Percentiles rank a stretch among this genome's conserved stretches.
Evolutionary conservation across 2,888 invertebrate species (phyloP).

Genomic region (Pinctada fucata): DNA sequence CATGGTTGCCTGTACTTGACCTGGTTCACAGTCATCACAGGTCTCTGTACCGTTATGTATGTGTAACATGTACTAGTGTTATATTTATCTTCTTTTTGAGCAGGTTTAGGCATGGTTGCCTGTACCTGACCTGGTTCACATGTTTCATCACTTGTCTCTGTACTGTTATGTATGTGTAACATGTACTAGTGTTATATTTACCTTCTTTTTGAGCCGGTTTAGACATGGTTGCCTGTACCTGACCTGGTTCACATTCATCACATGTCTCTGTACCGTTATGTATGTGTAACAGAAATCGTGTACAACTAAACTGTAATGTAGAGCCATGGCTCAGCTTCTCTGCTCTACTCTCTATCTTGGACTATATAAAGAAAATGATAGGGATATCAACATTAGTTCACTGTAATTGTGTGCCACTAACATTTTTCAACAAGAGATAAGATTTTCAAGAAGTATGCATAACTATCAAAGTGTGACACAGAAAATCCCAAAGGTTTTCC

Average conservation of each 20-base stretch:
- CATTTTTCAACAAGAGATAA: too few species aligned
- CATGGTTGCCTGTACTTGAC: constrained; percentile 78
- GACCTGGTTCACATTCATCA: constrained; percentile 94
- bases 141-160: too few species aligned
- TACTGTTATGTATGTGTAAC: too few species aligned
- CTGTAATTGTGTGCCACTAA: too few species aligned
- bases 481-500: too few species aligned
- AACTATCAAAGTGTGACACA: too few species aligned
- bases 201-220: background rate
- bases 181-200: background rate
- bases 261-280: constrained; percentile 93
- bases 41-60: constrained; percentile 92
- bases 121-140: too few species aligned
- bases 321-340: constrained; percentile 83
- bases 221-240: constrained; percentile 65
- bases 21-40: constrained; percentile 95
- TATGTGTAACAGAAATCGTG: constrained; percentile 77
- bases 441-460: too few species aligned
- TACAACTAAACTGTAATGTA: constrained; percentile 81
- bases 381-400: background rate
- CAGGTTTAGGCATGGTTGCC: too few species aligned
- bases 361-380: constrained; percentile 31
- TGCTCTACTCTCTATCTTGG: constrained; percentile 43
- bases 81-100: too few species aligned
- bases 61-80: constrained; percentile 51